A percentile compares a stretch with the other conserved stretches of the same genome.
Conservation (phyloP, 2,113 vertebrate genomes). For the Coptodon bakossiorum region DNA sequence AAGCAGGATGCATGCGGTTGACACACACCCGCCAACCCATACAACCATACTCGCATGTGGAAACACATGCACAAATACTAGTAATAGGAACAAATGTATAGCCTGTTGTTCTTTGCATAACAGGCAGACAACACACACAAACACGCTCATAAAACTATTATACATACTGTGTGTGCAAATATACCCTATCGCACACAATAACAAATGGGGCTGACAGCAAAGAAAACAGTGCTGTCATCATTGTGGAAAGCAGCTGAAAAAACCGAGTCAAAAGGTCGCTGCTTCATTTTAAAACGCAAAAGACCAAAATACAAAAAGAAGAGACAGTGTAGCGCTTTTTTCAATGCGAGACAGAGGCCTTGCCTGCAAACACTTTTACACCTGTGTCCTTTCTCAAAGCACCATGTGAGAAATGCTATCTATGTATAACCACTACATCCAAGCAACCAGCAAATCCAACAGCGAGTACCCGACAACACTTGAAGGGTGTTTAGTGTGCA, state of each 20-base stretch:
- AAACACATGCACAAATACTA: not conserved
- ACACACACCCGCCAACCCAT: conserved; percentile 12
- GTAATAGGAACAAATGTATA: not conserved
- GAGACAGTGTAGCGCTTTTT: not conserved
- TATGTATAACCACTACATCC: not conserved
- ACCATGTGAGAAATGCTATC: not conserved
- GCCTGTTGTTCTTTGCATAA: not conserved
- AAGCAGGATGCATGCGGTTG: conserved; percentile 8
- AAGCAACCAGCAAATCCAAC: not conserved
- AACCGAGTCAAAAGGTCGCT: not conserved
- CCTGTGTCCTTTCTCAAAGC: not conserved
- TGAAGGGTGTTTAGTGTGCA: not conserved
- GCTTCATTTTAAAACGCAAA: not conserved
- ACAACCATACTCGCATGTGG: not conserved
- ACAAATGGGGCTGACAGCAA: not conserved
- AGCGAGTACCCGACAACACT: not conserved
- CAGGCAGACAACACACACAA: not conserved
- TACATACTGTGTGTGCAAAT: not conserved
- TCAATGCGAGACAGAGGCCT: not conserved
- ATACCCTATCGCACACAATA: not conserved
- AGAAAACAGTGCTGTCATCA: not conserved
- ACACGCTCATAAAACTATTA: not conserved
- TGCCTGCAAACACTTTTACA: not conserved
- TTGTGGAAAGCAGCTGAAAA: not conserved
- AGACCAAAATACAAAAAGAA: not conserved